Percentiles rank a stretch among this genome's conserved stretches.
These are phyloP conservation scores for Junonia oenone DNA, from an alignment of 2,888 invertebrate species.

Conservation along the genomic window DNA sequence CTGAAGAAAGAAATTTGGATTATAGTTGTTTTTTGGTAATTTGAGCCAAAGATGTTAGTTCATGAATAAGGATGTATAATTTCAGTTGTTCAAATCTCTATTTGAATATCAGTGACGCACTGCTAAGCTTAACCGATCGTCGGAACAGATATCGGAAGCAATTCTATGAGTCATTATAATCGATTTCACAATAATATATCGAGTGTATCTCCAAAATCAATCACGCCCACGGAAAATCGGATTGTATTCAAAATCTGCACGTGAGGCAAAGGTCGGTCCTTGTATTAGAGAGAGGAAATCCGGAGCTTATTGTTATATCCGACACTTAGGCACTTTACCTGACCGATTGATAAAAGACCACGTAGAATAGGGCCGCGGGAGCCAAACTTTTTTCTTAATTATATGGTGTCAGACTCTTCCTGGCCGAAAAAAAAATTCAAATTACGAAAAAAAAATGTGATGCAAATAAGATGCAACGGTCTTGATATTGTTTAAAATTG, in stretches of 20 bases:
- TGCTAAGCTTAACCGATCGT: conserved; percentile 23
- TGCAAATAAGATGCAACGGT: conserved; percentile 73
- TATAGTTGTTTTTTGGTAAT: too few species aligned
- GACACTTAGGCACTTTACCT: conserved; percentile 72
- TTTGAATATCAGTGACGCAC: conserved; percentile 7
- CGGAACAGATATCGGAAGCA: conserved; percentile 38
- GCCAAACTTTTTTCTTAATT: conserved; percentile 62
- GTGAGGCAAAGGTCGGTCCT: conserved; percentile 70
- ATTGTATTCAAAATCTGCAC: conserved; percentile 70
- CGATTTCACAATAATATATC: conserved; percentile 46
- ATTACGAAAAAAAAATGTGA: conserved; percentile 44
- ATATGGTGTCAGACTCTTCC: conserved; percentile 53
- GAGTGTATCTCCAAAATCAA: conserved; percentile 73
- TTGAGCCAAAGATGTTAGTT: neutral
- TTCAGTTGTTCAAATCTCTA: neutral
- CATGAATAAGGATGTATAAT: neutral
- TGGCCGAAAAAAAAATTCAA: conserved; percentile 34
- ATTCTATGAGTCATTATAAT: conserved; percentile 49
- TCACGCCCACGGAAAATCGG: conserved; percentile 75
- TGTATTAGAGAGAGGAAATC: conserved; percentile 78
- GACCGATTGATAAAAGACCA: conserved; percentile 65
- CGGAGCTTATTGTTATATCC: conserved; percentile 70
- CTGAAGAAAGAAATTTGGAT: neutral
- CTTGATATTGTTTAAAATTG: conserved; percentile 38
- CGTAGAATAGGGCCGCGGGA: conserved; percentile 48